phyloP scores from a whole-genome alignment of 2,888 invertebrate species.

The Dicyrtomina minuta region DNA sequence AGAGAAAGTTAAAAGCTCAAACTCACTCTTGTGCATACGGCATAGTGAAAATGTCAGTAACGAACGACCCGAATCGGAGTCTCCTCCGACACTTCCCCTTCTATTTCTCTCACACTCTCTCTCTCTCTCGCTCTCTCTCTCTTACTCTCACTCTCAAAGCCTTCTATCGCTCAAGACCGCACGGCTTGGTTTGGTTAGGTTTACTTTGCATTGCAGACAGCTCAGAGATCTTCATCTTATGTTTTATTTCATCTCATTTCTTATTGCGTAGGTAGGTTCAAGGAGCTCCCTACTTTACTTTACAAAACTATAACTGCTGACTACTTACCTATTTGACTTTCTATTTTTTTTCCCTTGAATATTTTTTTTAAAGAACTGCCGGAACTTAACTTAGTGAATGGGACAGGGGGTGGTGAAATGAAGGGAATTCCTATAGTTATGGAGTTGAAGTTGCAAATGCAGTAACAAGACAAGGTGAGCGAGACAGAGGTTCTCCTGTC shows the following conservation, averaged over 20 bases:
- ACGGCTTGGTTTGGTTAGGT: slow-evolving; percentile 25
- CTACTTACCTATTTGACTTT: slow-evolving; percentile 30
- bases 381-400: slow-evolving; percentile 1
- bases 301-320: slow-evolving; percentile 27
- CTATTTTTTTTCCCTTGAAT: slow-evolving; percentile 18
- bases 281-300: slow-evolving; percentile 24
- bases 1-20: slow-evolving; percentile 53
- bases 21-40: slow-evolving; percentile 39
- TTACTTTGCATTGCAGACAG: slow-evolving; percentile 31
- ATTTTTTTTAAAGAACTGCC: background rate
- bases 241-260: slow-evolving; percentile 34
- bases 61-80: slow-evolving; percentile 36
- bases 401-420: background rate
- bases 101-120: slow-evolving; percentile 22
- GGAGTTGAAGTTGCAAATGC: background rate
- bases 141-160: background rate
- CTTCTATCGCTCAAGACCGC: slow-evolving; percentile 24
- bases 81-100: slow-evolving; percentile 28
- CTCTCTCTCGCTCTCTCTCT: slow-evolving; percentile 12
- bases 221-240: slow-evolving; percentile 31
- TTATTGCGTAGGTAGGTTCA: slow-evolving; percentile 28
- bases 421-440: slow-evolving; percentile 1
- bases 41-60: slow-evolving; percentile 42
- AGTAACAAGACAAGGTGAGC: slow-evolving; percentile 25
- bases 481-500: slow-evolving; percentile 35